These are phyloP conservation scores for Eupithecia exiguata DNA, from an alignment of 2,888 invertebrate species.

Conservation along the genomic window DNA sequence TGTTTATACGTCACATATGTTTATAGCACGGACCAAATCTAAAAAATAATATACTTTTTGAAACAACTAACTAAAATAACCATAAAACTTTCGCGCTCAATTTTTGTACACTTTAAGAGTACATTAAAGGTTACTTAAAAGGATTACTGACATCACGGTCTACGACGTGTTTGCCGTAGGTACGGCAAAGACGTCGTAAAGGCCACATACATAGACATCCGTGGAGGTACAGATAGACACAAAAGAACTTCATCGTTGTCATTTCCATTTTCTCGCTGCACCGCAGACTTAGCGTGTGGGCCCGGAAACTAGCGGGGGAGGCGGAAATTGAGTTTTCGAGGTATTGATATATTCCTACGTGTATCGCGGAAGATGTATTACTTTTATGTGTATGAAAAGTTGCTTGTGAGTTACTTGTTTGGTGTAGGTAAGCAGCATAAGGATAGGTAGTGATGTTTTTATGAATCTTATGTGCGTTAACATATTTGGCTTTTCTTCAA, in stretches of 20 bases:
- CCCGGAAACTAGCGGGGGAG: constrained; percentile 40
- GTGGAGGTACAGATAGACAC: constrained; percentile 45
- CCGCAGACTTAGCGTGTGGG: constrained; percentile 58
- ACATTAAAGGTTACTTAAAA: constrained; percentile 19
- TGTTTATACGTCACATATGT: too few species aligned
- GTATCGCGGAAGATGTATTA: background rate
- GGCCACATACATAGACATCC: constrained; percentile 23
- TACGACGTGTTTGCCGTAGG: too few species aligned
- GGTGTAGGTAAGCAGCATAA: background rate
- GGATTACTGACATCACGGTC: constrained; percentile 34
- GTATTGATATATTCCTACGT: constrained; percentile 6
- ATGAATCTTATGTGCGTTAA: background rate
- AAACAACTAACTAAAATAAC: background rate
- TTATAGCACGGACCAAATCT: too few species aligned
- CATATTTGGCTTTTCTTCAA: background rate
- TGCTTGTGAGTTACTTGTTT: background rate
- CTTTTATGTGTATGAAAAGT: constrained; percentile 1
- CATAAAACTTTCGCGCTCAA: background rate
- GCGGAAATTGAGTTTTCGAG: constrained; percentile 14
- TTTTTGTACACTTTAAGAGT: background rate
- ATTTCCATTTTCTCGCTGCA: constrained; percentile 72
- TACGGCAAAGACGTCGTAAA: constrained; percentile 19
- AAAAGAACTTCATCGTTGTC: constrained; percentile 73
- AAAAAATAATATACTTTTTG: too few species aligned
- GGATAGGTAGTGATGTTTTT: background rate